phyloP scores from a whole-genome alignment of 2,113 vertebrate genomes.

The Pomatorhinus ruficollis region DNA sequence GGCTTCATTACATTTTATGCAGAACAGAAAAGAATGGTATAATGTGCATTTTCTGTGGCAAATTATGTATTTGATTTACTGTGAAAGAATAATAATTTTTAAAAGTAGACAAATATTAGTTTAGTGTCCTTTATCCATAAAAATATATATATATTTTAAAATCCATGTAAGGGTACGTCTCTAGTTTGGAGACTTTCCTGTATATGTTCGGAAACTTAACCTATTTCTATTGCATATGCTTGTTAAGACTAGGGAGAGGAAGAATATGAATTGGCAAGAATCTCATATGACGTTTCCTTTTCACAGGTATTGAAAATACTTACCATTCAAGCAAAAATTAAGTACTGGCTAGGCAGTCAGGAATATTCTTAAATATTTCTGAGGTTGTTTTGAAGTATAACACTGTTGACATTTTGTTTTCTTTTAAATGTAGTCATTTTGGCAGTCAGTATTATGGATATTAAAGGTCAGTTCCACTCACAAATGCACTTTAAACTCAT shows the following conservation, averaged over 20 bases:
- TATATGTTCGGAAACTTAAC: not conserved
- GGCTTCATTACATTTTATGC: not conserved
- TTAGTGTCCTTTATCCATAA: not conserved
- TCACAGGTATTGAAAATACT: not conserved
- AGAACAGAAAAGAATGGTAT: not conserved
- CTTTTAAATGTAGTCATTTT: not conserved
- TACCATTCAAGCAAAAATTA: not conserved
- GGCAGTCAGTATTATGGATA: not conserved
- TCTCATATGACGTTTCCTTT: not conserved
- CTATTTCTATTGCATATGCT: not conserved
- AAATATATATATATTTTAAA: not conserved
- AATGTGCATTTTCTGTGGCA: not conserved
- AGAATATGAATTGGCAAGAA: not conserved
- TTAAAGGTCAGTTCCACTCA: conserved; percentile 28
- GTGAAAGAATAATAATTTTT: not conserved
- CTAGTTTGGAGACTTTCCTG: not conserved
- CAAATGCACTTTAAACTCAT: not conserved
- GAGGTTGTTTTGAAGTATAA: not conserved
- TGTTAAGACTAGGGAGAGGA: not conserved
- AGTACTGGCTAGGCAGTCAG: not conserved
- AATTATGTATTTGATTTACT: not conserved
- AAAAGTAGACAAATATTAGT: not conserved
- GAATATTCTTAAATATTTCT: not conserved
- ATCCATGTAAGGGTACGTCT: not conserved
- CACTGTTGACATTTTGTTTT: not conserved